Percentiles rank a stretch among this genome's conserved stretches.
phyloP scores from a whole-genome alignment of 2,888 invertebrate genomes.

The Philonicus albiceps region DNA sequence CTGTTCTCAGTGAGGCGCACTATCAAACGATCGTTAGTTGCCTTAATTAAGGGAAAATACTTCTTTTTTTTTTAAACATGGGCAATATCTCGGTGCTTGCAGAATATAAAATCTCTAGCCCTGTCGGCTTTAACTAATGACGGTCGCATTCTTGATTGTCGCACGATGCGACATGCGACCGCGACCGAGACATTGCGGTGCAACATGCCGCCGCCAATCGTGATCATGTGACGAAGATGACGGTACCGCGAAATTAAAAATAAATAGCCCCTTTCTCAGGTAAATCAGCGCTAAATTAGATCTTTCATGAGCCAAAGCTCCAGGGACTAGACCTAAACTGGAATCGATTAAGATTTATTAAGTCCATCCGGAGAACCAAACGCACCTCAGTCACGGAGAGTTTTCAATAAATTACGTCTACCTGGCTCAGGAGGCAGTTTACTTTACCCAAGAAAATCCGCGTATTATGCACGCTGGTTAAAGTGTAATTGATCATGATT shows the following conservation, averaged over 20 bases:
- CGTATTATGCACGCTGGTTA: background rate
- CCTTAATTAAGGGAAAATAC: constrained; percentile 12
- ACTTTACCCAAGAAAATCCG: background rate
- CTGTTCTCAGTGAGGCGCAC: background rate
- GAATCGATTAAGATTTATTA: background rate
- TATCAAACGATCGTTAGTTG: background rate
- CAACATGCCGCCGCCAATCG: background rate
- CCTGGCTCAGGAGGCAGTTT: background rate
- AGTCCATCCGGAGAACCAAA: background rate
- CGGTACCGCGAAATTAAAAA: background rate
- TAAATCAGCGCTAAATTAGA: background rate
- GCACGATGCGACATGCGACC: background rate
- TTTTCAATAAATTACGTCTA: background rate
- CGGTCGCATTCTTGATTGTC: background rate
- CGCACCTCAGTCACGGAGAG: background rate
- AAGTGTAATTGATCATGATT: background rate
- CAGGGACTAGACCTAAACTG: background rate
- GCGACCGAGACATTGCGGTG: background rate
- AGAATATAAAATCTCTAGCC: background rate
- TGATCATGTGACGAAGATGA: background rate
- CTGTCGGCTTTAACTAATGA: background rate
- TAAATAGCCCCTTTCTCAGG: background rate
- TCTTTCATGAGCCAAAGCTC: background rate
- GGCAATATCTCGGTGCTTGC: background rate
- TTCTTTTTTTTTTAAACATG: constrained; percentile 4